Evolutionary conservation across 1,140 invertebrate genomes (phyloP), one percentile per base, ranked within the genome.

Genomic region (Penaeus vannamei): DNA sequence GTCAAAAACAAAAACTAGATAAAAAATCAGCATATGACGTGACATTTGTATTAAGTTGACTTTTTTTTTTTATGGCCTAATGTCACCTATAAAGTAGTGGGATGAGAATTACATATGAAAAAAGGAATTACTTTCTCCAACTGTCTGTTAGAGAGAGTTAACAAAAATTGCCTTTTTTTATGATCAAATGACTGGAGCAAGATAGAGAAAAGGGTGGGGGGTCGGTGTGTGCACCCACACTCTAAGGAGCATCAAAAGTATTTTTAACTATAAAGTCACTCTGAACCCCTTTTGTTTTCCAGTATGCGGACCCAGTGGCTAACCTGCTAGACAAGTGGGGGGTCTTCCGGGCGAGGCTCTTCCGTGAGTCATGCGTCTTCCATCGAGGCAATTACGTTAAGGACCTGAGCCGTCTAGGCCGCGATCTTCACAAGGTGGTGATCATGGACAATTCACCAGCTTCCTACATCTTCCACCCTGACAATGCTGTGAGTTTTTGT

Each of bases 361-460:
- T 99, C 95, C 96, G 99, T 93, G 99, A 99, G 95, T 99, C 98
- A 90, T 99, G 99, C 95, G 98, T 99, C 93, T 99, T 99, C 95
- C 98, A 99, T 95, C 95, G 98, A 93, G 99, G 99, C 92, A 99
- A 99, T 95, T 99, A 99, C 94, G 98, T 99, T 91, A 99, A 99
- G 95, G 99, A 99, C 95, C 95, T 99, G 91, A 98, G 98, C 94
- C 97, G 98, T 93, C 94, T 99, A 91, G 99, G 99, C 72, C 95
- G 99, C 91, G 98, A 99, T 94, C 95, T 99, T 92, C 96, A 98
- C 92, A 96, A 98, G 94, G 98, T 99, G 92, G 96, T 99, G 92
- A 99, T 99, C 93, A 97, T 99, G 90, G 99, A 99, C 95, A 99
- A 99, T 95, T 99, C 98, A 92, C 99, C 99, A 92, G 98, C 98